Conservation (phyloP, 2,113 vertebrate species). For the Tretioscincus oriximinensis region DNA sequence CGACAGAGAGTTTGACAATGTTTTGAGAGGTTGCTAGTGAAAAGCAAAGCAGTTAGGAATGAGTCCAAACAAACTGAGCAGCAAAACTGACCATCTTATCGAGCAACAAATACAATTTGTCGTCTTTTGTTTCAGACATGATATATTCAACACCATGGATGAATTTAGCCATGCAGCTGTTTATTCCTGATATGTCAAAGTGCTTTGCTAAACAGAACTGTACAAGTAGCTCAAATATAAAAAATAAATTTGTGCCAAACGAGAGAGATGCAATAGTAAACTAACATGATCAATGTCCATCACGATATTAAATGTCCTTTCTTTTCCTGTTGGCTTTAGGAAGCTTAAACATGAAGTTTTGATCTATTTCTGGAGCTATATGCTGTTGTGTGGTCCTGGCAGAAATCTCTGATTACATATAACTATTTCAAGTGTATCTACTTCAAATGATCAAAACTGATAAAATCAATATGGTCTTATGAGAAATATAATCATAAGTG, state of each 20-base stretch:
- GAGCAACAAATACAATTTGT: neutral
- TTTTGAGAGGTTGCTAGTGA: neutral
- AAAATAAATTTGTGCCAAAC: neutral
- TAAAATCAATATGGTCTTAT: too few species aligned
- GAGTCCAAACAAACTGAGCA: neutral
- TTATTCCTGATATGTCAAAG: neutral
- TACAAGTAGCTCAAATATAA: neutral
- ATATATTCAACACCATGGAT: neutral
- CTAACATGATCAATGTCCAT: neutral
- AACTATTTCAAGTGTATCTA: neutral
- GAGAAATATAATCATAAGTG: too few species aligned
- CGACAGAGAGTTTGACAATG: neutral
- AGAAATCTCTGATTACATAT: neutral
- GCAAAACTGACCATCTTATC: neutral
- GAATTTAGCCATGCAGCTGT: neutral
- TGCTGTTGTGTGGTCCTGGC: neutral
- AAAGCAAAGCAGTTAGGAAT: neutral
- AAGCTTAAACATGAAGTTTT: neutral
- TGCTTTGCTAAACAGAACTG: neutral
- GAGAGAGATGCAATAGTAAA: neutral
- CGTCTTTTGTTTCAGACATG: conserved; percentile 9
- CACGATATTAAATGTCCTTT: neutral
- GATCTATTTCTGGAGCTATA: neutral
- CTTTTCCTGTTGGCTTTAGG: neutral
- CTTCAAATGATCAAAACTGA: too few species aligned